Percentiles rank a stretch among this genome's conserved stretches.
Evolutionary conservation across 2,888 invertebrate species (phyloP).

Genomic region (Cancer borealis): DNA sequence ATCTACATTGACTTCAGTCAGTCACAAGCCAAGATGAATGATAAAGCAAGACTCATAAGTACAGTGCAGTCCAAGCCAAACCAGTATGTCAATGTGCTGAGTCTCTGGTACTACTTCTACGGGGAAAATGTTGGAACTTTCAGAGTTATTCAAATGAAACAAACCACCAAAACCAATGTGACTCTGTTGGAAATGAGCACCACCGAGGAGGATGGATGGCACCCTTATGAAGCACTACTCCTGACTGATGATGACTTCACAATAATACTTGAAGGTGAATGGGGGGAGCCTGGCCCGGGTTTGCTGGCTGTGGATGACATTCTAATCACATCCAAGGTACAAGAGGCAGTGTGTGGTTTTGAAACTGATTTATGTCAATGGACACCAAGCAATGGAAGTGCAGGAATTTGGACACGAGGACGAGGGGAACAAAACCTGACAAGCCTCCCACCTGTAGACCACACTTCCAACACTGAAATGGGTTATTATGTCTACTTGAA

Average conservation of each 20-base stretch:
- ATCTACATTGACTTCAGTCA: constrained; percentile 53
- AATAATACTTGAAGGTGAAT: constrained; percentile 61
- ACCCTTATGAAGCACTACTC: constrained; percentile 48
- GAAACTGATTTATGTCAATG: constrained; percentile 66
- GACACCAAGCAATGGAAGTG: constrained; percentile 31
- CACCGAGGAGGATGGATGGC: constrained; percentile 65
- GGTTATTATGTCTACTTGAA: constrained; percentile 66
- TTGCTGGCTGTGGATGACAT: constrained; percentile 69
- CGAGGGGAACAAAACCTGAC: constrained; percentile 53
- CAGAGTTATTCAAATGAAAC: constrained; percentile 56
- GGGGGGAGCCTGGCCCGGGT: constrained; percentile 58
- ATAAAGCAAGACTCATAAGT: constrained; percentile 63
- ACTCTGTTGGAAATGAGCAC: constrained; percentile 48
- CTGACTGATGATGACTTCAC: constrained; percentile 63
- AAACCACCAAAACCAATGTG: not conserved
- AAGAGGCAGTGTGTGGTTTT: constrained; percentile 61
- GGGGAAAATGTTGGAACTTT: constrained; percentile 69
- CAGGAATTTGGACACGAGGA: constrained; percentile 58
- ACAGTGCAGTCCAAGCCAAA: constrained; percentile 56
- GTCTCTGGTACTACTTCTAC: constrained; percentile 71
- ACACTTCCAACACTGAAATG: constrained; percentile 45
- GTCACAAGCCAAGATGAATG: not conserved
- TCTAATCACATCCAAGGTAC: constrained; percentile 53
- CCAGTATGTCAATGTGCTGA: constrained; percentile 42
- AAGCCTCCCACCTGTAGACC: constrained; percentile 61